Conservation (phyloP, 2,113 vertebrate genomes). For the Ictalurus furcatus region DNA sequence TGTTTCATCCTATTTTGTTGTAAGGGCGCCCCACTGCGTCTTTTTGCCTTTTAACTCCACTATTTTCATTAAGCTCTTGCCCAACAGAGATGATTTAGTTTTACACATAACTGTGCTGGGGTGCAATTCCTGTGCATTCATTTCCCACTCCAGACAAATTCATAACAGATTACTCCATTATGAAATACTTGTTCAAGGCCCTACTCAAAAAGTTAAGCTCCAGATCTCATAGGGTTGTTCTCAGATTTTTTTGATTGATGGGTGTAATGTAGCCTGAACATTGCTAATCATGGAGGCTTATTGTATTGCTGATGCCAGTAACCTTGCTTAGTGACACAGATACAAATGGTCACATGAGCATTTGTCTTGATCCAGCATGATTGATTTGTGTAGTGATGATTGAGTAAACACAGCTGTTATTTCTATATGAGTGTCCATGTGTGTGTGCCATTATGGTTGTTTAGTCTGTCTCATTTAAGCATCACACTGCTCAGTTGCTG, state of each 20-base stretch:
- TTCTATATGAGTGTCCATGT: neutral
- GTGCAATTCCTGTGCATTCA: neutral
- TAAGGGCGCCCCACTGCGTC: neutral
- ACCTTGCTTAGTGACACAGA: slow-evolving; percentile 9
- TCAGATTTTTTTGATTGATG: slow-evolving; percentile 24
- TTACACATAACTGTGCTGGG: neutral
- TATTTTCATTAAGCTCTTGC: slow-evolving; percentile 1
- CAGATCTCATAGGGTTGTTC: slow-evolving; percentile 17
- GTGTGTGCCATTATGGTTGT: neutral
- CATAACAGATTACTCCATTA: slow-evolving; percentile 2
- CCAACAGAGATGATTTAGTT: slow-evolving; percentile 4
- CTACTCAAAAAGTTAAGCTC: slow-evolving; percentile 18
- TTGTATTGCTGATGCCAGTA: slow-evolving; percentile 22
- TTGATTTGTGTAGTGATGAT: slow-evolving; percentile 6
- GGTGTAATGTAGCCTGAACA: slow-evolving; percentile 5
- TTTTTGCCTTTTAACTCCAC: neutral
- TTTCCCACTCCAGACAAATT: neutral
- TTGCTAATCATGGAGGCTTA: slow-evolving; percentile 10
- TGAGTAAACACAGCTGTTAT: neutral
- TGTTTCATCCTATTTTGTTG: neutral
- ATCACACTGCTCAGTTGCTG: neutral
- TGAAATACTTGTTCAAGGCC: slow-evolving; percentile 13
- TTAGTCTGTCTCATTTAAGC: slow-evolving; percentile 2
- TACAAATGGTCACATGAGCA: neutral
- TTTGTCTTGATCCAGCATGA: neutral